Evolutionary conservation across 1,140 invertebrate species (phyloP).

Genomic region (Periplaneta americana): DNA sequence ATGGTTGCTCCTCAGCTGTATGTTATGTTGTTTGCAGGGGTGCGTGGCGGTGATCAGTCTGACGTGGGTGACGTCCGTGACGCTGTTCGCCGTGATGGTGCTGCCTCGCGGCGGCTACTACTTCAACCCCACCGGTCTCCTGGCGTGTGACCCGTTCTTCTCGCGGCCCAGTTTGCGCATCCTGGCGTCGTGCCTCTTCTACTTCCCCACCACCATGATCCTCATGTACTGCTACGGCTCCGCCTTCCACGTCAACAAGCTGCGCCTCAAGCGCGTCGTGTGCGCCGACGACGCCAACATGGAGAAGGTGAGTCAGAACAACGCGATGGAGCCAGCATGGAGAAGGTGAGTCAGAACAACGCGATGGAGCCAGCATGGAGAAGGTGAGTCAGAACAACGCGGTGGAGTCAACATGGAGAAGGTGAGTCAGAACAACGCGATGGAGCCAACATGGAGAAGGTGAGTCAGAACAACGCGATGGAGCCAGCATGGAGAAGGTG

Average conservation of each 20-base stretch:
- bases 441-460: too few relatives aligned
- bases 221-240: slow-evolving; percentile 86
- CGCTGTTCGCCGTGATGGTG: slow-evolving; percentile 71
- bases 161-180: slow-evolving; percentile 68
- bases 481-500: too few relatives aligned
- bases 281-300: background rate
- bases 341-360: background rate
- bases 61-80: slow-evolving; percentile 75
- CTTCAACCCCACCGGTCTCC: slow-evolving; percentile 75
- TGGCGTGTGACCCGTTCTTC: slow-evolving; percentile 83
- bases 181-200: slow-evolving; percentile 75
- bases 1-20: background rate
- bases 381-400: background rate
- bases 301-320: background rate
- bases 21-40: slow-evolving; percentile 50
- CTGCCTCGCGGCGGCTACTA: slow-evolving; percentile 76
- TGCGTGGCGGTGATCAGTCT: slow-evolving; percentile 75
- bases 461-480: too few relatives aligned
- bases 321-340: background rate
- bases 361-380: background rate
- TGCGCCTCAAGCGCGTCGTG: slow-evolving; percentile 50
- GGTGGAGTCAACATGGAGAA: background rate
- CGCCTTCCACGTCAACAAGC: slow-evolving; percentile 79
- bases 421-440: background rate
- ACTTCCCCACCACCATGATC: slow-evolving; percentile 84